phyloP scores from a whole-genome alignment of 1,140 invertebrate species.

The Formica selysi region DNA sequence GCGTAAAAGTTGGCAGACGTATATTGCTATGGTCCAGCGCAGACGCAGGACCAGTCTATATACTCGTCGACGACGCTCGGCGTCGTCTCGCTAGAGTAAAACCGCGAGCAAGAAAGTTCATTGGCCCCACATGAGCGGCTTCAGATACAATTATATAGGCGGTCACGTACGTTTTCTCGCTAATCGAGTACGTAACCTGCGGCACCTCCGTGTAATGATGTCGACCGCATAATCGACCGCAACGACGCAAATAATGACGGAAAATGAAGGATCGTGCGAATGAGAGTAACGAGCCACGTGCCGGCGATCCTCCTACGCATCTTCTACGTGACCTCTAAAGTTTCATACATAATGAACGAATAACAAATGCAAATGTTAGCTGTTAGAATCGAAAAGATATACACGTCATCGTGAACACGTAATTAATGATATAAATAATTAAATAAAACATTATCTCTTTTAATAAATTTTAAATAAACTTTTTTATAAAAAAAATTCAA shows the following conservation, averaged over 20 bases:
- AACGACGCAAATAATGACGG: conserved; percentile 42
- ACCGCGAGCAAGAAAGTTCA: conserved; percentile 47
- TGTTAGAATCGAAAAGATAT: neutral
- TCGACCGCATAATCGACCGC: neutral
- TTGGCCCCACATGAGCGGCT: conserved; percentile 24
- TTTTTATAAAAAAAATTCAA: neutral
- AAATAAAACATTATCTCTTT: neutral
- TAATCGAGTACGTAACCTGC: conserved; percentile 14
- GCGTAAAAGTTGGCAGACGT: conserved; percentile 34
- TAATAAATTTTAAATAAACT: neutral
- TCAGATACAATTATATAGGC: conserved; percentile 48
- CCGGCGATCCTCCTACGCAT: neutral
- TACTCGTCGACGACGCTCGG: conserved; percentile 1
- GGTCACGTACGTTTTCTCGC: neutral
- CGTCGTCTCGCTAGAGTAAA: conserved; percentile 33
- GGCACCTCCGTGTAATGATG: conserved; percentile 1
- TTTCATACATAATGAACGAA: neutral
- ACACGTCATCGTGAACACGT: neutral
- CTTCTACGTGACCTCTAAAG: neutral
- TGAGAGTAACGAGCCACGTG: conserved; percentile 34
- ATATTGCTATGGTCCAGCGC: conserved; percentile 1
- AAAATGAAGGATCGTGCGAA: conserved; percentile 54
- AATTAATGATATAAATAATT: neutral
- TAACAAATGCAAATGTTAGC: neutral
- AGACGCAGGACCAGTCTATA: neutral